Conservation (phyloP, 2,113 vertebrate genomes). For the Hemiscyllium ocellatum region DNA sequence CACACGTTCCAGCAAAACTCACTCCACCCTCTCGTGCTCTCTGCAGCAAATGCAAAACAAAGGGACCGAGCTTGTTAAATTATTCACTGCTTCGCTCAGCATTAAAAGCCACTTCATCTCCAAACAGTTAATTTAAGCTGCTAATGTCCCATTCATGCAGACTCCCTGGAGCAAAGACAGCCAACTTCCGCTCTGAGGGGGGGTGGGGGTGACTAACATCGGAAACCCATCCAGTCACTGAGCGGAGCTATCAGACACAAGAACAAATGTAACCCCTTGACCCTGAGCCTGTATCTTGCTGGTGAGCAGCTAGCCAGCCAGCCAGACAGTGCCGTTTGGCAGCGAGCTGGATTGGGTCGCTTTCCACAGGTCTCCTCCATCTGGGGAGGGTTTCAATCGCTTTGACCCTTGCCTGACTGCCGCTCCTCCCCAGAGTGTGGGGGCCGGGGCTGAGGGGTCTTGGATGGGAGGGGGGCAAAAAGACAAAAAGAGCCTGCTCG, state of each 20-base stretch:
- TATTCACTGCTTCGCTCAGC: background rate
- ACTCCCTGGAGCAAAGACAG: background rate
- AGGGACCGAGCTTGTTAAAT: background rate
- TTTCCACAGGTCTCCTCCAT: too few species aligned
- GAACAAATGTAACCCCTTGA: background rate
- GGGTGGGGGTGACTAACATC: background rate
- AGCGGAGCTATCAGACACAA: background rate
- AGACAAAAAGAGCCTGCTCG: too few species aligned
- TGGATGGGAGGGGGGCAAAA: too few species aligned
- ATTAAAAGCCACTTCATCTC: constrained; percentile 3
- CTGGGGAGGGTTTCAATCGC: background rate
- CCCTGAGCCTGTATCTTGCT: background rate
- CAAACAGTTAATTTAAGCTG: background rate
- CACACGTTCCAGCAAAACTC: too few species aligned
- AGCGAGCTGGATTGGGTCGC: background rate
- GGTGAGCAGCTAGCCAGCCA: background rate
- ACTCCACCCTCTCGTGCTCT: background rate
- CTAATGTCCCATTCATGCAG: background rate
- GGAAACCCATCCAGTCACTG: background rate
- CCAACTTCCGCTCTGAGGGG: background rate
- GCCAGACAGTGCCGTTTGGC: background rate
- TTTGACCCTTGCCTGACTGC: background rate
- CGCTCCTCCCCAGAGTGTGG: background rate
- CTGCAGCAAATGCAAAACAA: background rate
- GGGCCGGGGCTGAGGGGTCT: too few species aligned